Evolutionary conservation across 2,797 vertebrate species (phyloP), one percentile per base, ranked within the genome.

Genomic region (Pipistrellus pygmaeus): DNA sequence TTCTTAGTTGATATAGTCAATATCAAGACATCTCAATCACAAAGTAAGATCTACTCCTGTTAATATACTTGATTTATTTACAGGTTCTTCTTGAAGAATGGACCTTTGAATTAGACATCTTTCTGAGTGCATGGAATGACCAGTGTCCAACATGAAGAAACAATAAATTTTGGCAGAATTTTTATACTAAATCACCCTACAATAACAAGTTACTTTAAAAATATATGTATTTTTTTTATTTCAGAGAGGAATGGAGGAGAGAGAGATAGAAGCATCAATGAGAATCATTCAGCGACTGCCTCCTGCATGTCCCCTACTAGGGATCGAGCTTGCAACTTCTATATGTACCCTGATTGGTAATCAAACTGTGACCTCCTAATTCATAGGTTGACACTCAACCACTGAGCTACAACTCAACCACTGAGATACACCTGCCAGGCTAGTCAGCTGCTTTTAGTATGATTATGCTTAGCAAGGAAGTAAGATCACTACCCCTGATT

Each of bases 401-500:
- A 60, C 25, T 60, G 57, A 60, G 11, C 57, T 60, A 60, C 57
- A 60, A 13, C 23, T 57, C 23, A 57, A 57, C 55, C 55, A 57
- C 57, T 27, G 57, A 60, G 57, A 60, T 60, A 60, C 25, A 27
- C 57, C 9, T 0, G 57, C 25, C 57, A 60, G 25, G 57, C 57
- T 60, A 60, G 57, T 25, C 68, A 85, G 55, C 20, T 88, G 66
- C 73, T 96, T 89, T 93, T 78, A 85, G 23, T 87, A n/a, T 25
- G 72, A 71, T 35, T 92, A 64, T 51, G 76, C 11, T 94, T 71
- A 88, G 23, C 27, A 88, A 25, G 25, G 13, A 92, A 82, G 10
- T 35, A 85, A 92, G 53, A 27, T 44, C 44, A 69, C 30, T 66
- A 62, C 48, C 27, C 32, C 12, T 85, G 73, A 72, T 32, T 85